phyloP scores from a whole-genome alignment of 2,113 vertebrate species.

The Eretmochelys imbricata region DNA sequence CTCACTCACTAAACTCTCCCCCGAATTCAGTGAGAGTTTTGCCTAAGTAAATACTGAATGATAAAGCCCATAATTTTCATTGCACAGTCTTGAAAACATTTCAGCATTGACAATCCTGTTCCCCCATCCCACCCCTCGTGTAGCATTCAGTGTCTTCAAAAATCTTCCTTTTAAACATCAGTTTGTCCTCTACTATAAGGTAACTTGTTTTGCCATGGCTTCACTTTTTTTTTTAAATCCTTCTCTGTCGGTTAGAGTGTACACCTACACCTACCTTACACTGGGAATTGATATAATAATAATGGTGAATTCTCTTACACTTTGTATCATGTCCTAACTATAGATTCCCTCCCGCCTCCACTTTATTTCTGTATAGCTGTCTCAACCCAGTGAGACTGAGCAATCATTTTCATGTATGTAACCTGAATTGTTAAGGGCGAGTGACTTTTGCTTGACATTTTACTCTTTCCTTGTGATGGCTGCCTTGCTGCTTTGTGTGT shows the following conservation, averaged over 20 bases:
- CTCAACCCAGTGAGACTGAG: neutral
- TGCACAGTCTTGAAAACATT: neutral
- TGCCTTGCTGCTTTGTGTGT: neutral
- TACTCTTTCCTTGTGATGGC: neutral
- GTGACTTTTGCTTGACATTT: neutral
- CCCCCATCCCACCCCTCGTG: neutral
- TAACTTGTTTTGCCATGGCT: neutral
- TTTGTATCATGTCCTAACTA: neutral
- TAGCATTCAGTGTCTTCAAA: neutral
- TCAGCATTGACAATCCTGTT: neutral
- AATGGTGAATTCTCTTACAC: neutral
- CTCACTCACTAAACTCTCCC: neutral
- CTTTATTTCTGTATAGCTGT: neutral
- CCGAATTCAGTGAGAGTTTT: neutral
- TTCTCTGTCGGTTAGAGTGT: neutral
- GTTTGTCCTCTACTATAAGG: fast-evolving
- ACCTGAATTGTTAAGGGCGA: neutral
- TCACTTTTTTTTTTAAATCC: neutral
- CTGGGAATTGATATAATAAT: neutral
- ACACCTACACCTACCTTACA: neutral
- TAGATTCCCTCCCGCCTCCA: fast-evolving
- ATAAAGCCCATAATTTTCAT: neutral
- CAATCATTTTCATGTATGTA: fast-evolving
- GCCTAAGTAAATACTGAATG: neutral
- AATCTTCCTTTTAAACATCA: neutral